A percentile compares a stretch with the other conserved stretches of the same genome.
These are phyloP conservation scores for Nephrotoma flavescens DNA, from an alignment of 2,888 invertebrate genomes.

Conservation along the genomic window DNA sequence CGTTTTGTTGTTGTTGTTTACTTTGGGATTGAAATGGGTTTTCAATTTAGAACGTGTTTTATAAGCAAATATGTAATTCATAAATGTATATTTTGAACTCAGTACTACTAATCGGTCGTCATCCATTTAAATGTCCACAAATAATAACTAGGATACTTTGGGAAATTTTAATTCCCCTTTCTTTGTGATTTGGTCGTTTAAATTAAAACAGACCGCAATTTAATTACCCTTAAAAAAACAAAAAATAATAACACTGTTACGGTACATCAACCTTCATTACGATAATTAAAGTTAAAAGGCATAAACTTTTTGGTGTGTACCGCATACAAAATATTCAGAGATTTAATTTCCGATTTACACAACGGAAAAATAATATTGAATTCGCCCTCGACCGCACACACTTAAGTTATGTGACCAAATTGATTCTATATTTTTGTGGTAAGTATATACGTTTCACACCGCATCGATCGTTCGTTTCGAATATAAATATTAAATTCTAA, in stretches of 20 bases:
- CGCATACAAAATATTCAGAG: neutral
- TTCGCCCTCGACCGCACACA: neutral
- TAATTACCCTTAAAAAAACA: neutral
- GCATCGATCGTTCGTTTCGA: too few species aligned
- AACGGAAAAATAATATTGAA: neutral
- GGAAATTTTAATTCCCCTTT: neutral
- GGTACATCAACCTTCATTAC: neutral
- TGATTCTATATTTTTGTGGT: neutral
- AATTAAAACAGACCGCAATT: neutral
- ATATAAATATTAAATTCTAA: too few species aligned
- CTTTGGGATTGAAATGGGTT: neutral
- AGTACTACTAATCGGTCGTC: neutral
- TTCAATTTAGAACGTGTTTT: neutral
- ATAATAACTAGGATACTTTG: neutral
- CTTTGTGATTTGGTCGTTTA: neutral
- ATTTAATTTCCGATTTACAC: neutral
- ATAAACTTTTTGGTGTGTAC: neutral
- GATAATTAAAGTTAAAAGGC: neutral
- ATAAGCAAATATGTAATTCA: neutral
- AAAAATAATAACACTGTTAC: neutral
- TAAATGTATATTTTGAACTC: neutral
- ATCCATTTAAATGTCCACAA: neutral
- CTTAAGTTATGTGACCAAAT: neutral
- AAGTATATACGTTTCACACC: too few species aligned
- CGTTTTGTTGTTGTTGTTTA: neutral